Evolutionary conservation across 2,888 invertebrate genomes (phyloP), one percentile per base, ranked within the genome.

Genomic region (Masnerella sp.): DNA sequence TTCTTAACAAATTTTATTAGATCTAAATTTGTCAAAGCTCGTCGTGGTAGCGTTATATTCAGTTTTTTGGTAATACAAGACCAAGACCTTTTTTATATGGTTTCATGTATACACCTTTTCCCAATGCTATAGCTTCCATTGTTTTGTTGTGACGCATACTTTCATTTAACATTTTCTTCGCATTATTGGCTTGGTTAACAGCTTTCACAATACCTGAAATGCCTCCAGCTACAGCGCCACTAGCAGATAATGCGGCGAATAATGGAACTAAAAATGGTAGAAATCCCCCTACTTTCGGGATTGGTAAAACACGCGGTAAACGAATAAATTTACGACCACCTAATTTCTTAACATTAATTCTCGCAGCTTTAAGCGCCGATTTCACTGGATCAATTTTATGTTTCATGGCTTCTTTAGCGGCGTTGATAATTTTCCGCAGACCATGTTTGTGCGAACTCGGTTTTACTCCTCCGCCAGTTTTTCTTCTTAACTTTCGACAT

Each of bases 131-230:
- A 11, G 30, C 38, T 30, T 49, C 40, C 40, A 49, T 38, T 1
- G 28, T 36, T 17, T 25, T 1, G 25, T 59, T 45, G 14, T 45
- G 45, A 2, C 38, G 12, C 49, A n/a, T 12, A 8, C 9, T 77
- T 77, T 87, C 84, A 15, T 75, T 64, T 34, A 84, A 74, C 70
- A 81, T 59, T 72, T 82, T 70, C 79, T 80, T 77, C 7, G 84
- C 84, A 45, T 56, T 64, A 68, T 82, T 83, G 2, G 82, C 79
- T 52, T 84, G 78, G 70, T 83, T 84, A 8, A 84, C 79, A 12
- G 84, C 81, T 59, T 83, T 86, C 2, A 81, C 81, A 25, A 87
- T 80, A 54, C 82, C 82, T 7, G 84, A 78, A 28, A 82, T 83
- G 20, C 85, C 84, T 22, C 85, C 85, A 12, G 81, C 79, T 67